These are phyloP conservation scores for Ptiloglossa arizonensis DNA, from an alignment of 1,140 invertebrate species.

Conservation along the genomic window DNA sequence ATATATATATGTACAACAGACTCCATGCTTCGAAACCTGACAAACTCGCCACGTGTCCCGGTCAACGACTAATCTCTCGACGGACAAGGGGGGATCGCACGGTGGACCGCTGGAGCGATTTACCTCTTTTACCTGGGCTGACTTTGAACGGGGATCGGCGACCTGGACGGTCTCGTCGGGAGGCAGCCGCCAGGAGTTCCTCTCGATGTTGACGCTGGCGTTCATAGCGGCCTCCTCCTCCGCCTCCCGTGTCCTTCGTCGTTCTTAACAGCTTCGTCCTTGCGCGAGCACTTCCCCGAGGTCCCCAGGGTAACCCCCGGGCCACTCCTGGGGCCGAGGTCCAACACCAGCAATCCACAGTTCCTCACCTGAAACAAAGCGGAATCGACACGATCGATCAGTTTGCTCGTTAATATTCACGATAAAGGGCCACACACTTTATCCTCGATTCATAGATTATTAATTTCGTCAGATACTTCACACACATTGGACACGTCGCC, in stretches of 20 bases:
- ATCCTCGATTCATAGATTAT: no score
- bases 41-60: background rate
- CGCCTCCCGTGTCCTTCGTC: conserved; percentile 66
- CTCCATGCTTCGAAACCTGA: conserved; percentile 52
- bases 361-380: conserved; percentile 69
- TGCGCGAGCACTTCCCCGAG: conserved; percentile 66
- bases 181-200: conserved; percentile 92
- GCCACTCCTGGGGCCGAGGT: conserved; percentile 76
- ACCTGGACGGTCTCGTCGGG: conserved; percentile 94
- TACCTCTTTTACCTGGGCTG: conserved; percentile 84
- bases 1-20: no score
- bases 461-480: no score
- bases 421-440: no score
- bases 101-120: conserved; percentile 59
- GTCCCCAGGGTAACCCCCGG: conserved; percentile 74
- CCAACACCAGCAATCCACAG: conserved; percentile 69
- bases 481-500: no score
- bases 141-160: conserved; percentile 91
- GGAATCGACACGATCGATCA: no score
- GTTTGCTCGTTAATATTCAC: no score
- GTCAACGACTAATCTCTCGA: conserved; percentile 13
- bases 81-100: conserved; percentile 1
- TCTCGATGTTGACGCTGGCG: conserved; percentile 91
- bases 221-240: conserved; percentile 85
- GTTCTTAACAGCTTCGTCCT: conserved; percentile 68